Conservation (phyloP, 2,797 vertebrate genomes). For the Myripristis murdjan region DNA sequence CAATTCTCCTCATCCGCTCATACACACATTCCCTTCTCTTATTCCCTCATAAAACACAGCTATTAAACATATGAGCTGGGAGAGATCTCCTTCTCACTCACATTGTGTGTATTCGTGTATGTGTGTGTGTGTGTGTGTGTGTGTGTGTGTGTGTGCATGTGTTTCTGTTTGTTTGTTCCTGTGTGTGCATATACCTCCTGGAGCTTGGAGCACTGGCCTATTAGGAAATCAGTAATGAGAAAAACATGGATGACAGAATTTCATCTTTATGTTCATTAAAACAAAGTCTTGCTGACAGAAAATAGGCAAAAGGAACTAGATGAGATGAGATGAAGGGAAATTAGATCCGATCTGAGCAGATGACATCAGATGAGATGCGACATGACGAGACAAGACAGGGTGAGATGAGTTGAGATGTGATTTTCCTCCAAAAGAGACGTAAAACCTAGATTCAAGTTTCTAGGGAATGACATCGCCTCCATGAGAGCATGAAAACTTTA, state of each 20-base stretch:
- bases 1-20: conserved; percentile 13
- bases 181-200: conserved; percentile 41
- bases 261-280: conserved; percentile 20
- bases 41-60: conserved; percentile 65
- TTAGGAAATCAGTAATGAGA: conserved; percentile 47
- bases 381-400: no score
- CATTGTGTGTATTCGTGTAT: conserved; percentile 18
- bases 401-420: no score
- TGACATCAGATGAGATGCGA: no score
- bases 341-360: no score
- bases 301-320: background rate
- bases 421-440: no score
- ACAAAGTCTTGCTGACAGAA: background rate
- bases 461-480: conserved; percentile 18
- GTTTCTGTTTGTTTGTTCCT: conserved; percentile 18
- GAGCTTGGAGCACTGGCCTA: conserved; percentile 43
- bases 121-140: background rate
- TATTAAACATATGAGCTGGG: conserved; percentile 66
- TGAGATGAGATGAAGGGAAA: no score
- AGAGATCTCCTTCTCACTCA: conserved; percentile 25
- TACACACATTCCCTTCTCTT: conserved; percentile 49
- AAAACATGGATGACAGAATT: conserved; percentile 46
- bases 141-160: no score
- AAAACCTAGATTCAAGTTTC: background rate
- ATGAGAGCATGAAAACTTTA: conserved; percentile 25